Percentiles rank a stretch among this genome's conserved stretches.
phyloP scores from a whole-genome alignment of 2,797 vertebrate species.

The Enteromius viviparus region DNA sequence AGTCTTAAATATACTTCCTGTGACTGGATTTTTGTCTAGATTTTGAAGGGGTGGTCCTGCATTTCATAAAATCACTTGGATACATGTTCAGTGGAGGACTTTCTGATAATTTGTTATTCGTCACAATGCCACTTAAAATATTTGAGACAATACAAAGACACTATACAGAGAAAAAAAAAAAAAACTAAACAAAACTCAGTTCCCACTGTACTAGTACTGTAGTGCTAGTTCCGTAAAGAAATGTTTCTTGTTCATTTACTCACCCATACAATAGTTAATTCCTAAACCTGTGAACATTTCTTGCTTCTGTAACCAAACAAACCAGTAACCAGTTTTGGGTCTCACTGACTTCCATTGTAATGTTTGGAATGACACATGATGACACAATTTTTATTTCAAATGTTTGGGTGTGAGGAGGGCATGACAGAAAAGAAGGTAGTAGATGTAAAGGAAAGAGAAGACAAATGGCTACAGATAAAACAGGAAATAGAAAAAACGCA shows the following conservation, averaged over 20 bases:
- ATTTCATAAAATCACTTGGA: neutral
- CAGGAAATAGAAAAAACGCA: too few species aligned
- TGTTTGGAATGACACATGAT: too few species aligned
- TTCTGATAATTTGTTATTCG: neutral
- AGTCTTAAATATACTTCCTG: neutral
- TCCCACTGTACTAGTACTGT: neutral
- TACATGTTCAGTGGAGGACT: neutral
- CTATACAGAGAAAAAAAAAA: neutral
- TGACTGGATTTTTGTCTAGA: slow-evolving; percentile 1
- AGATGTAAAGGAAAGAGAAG: neutral
- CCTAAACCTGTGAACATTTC: too few species aligned
- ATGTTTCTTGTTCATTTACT: too few species aligned
- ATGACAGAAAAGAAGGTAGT: neutral
- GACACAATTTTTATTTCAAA: neutral
- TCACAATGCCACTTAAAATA: neutral
- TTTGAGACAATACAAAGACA: neutral
- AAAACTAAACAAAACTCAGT: too few species aligned
- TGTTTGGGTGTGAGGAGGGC: neutral
- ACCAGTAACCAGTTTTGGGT: too few species aligned
- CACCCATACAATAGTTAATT: too few species aligned
- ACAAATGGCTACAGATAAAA: too few species aligned
- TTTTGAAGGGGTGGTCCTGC: neutral
- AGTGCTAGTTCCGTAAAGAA: too few species aligned
- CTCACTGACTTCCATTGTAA: too few species aligned
- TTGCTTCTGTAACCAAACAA: too few species aligned